Base-by-base conservation (phyloP, 2,113 vertebrate genomes). In the Trichechus manatus region DNA sequence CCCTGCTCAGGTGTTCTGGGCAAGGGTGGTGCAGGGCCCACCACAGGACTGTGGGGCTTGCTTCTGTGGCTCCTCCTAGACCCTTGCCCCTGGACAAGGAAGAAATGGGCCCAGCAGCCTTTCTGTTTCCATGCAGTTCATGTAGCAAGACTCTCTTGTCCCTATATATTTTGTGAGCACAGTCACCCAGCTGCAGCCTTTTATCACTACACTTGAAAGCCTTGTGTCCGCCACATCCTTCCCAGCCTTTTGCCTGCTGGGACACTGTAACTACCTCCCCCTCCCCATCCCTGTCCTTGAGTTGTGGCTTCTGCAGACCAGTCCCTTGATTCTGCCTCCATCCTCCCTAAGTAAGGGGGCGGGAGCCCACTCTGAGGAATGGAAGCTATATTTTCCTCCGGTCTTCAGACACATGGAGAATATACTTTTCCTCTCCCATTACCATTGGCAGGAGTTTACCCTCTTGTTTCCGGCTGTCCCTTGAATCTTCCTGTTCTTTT, bases 21-120 rank as follows among this genome's bases (percentile, higher is more conserved):
- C 29, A 14, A 44, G 39, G 72, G 29, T 89, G 39, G 78, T 42
- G 33, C 56, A 1, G 19, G 3, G 42, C 72, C 31, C 42, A 5
- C 66, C 29, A 68, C 59, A 23, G 13, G 66, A 68, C 59, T 2
- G 5, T 0, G 2, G 9, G 9, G 1, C 11, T n/a, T 0, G 10
- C 6, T 23, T 66, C 72, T 36, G 5, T 25, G 27, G 42, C 13
- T 64, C n/a, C 94, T 39, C 3, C 39, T 1, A 1, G 23, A 59
- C 85, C 31, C 3, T n/a, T n/a, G n/a, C n/a, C n/a, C 42, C n/a
- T 47, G 39, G 47, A 47, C 11, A 0, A 15, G 1, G 15, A 44
- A 66, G 47, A 81, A 89, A 53, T 0, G 1, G 29, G 10, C 14
- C 8, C 61, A 19, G 31, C 36, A 3, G 31, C 5, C 68, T 22